Base-by-base conservation (phyloP, 1,140 invertebrate species). In the Drosophila lini region DNA sequence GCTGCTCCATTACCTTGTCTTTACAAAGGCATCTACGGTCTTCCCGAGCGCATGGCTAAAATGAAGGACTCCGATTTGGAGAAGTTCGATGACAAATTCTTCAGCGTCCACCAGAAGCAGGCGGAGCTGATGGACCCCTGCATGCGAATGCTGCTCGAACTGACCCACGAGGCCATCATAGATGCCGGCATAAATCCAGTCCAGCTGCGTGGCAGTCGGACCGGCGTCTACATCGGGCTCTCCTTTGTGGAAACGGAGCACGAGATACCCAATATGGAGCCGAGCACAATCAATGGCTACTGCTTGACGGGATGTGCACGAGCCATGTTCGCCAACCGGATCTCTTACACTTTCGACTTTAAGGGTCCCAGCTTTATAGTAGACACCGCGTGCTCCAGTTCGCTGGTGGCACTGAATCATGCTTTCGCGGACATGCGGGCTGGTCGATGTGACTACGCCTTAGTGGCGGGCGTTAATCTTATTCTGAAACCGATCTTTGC, bases 111-210 rank as follows among this genome's bases (percentile, higher is more conserved):
- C 92, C 95, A 96, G 1, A 98, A 98, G 93, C 97, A 99, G 92
- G 98, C 98, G 1, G 94, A 98, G 80, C 94, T 95, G 6, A 99
- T 99, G 98, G 98, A 99, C 92, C 98, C 98, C 15, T 98, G 99
- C 92, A 93, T 99, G 60, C 94, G 98, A 67, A 94, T 99, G 89
- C 93, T 99, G n/a, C 93, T 99, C 6, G 98, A 99, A 93, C 91
- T 96, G 11, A 97, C 98, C 9, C 96, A 99, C 93, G 98, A 99
- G 94, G 96, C 97, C 1, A 97, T 99, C 65, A 94, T 99, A 65
- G 98, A 99, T 94, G 97, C 98, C 57, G 98, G 98, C 83, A 90
- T 97, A 19, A 98, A 98, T 93, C 98, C 97, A 16, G 90, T 93
- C 38, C 95, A 95, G 77, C 82, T 98, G 5, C 94, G 95, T 67